Evolutionary conservation across 1,140 invertebrate genomes (phyloP).

Genomic region (Bombus confusus): DNA sequence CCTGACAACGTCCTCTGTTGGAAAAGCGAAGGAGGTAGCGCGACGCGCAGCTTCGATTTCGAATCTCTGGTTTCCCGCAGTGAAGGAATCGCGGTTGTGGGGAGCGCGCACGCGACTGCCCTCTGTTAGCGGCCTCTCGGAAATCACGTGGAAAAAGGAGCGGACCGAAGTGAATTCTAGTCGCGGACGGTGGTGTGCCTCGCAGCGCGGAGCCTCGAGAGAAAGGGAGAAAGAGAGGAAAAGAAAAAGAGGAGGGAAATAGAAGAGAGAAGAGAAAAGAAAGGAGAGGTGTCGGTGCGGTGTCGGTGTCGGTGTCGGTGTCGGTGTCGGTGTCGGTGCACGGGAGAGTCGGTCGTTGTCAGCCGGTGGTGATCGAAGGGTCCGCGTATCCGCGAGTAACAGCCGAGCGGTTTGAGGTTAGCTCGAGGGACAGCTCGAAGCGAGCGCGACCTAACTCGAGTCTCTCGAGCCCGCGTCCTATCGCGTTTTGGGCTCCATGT

Average conservation of each 20-base stretch:
- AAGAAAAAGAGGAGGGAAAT: background rate
- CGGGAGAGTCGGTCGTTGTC: conserved; percentile 10
- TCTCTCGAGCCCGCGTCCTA: conserved; percentile 45
- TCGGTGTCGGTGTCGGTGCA: background rate
- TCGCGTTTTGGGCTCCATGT: conserved; percentile 61
- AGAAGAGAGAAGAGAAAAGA: background rate
- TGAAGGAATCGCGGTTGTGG: conserved; percentile 56
- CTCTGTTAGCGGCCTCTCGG: conserved; percentile 44
- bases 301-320: background rate
- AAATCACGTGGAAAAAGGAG: conserved; percentile 51
- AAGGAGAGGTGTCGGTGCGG: background rate
- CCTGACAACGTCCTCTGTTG: conserved; percentile 10
- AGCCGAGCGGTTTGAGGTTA: conserved; percentile 52
- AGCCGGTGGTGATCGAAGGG: conserved; percentile 3
- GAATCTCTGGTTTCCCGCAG: conserved; percentile 52
- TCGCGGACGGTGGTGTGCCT: background rate
- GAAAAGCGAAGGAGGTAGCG: conserved; percentile 14
- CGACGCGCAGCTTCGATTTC: conserved; percentile 41
- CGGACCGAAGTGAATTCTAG: conserved; percentile 10
- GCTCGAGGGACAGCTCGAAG: conserved; percentile 24
- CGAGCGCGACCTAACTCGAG: conserved; percentile 14
- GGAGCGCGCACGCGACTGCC: conserved; percentile 47
- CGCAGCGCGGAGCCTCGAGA: background rate
- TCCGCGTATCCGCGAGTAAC: background rate
- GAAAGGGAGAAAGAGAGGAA: background rate